phyloP scores from a whole-genome alignment of 2,113 vertebrate genomes.

The Mesocricetus auratus region DNA sequence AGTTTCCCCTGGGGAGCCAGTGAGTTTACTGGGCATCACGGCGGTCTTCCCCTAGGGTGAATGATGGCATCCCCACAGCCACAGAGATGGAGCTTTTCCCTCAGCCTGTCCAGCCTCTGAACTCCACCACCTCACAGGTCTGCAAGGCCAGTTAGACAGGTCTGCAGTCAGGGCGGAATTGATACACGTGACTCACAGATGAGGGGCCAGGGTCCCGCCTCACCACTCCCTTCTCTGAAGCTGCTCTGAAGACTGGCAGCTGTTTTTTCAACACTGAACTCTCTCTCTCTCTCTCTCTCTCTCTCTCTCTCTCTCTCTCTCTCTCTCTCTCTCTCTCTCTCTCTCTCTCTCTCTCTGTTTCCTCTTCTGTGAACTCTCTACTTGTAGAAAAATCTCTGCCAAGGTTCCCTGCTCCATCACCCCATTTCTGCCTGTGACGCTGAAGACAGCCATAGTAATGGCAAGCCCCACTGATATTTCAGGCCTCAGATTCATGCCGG shows the following conservation, averaged over 20 bases:
- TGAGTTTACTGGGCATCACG: not conserved
- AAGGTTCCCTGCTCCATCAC: rapidly evolving
- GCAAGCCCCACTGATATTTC: not conserved
- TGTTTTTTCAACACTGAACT: not conserved
- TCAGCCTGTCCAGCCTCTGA: not conserved
- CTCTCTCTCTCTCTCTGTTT: not conserved
- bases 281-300: not conserved
- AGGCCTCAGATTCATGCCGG: not conserved
- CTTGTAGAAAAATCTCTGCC: not conserved
- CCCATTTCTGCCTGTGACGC: not conserved
- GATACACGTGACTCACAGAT: not conserved
- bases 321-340: not conserved
- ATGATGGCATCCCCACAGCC: not conserved
- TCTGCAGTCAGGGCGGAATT: not conserved
- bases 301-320: too few relatives aligned
- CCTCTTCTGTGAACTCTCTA: not conserved
- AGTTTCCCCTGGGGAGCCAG: not conserved
- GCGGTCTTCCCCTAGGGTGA: not conserved
- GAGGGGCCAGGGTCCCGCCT: not conserved
- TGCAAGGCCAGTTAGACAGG: not conserved
- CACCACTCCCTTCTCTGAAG: not conserved
- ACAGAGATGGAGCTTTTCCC: not conserved
- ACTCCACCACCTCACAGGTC: not conserved
- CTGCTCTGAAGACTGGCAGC: not conserved
- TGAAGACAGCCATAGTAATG: rapidly evolving